Base-by-base conservation (phyloP, 2,888 invertebrate species). In the Cybosia mesomella region DNA sequence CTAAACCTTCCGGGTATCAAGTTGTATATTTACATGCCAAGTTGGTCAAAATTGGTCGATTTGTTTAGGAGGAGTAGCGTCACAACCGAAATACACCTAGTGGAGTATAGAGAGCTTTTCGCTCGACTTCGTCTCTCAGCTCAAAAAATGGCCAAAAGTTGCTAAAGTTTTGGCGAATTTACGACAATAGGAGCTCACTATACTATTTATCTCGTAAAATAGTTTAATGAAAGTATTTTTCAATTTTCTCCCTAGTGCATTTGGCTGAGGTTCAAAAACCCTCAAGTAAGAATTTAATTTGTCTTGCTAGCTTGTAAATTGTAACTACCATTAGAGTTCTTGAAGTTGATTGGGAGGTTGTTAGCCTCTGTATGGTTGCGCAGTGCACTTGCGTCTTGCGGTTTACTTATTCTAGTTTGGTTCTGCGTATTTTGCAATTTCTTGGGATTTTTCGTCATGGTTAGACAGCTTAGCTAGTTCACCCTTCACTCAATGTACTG, bases 381-480 rank as follows among this genome's bases (percentile, higher is more conserved):
- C 34, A 54, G 36, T 64, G n/a, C 58, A 64, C 21, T 64, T 64
- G 64, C 34, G 63, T 58, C 21, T 64, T 64, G 64, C 34, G 63
- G 55, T 64, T 64, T 58, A 13, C 21, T 21, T 36, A 21, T 36
- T 39, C 39, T 59, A 59, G 36, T 34, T 54, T 7, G 34, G 15
- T 63, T 18, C 36, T 63, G 22, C 34, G 22, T n/a, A 24, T 49
- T 21, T 32, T 10, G n/a, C 11, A 15, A 32, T 54, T 63, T 62
- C 62, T 62, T 54, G 43, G 15, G 13, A 34, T 22, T 54, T 63
- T 54, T 63, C 15, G 22, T 63, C 10, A 18, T 36, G 15, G 24
- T 7, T 11, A 61, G 15, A 1, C 24, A 32, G 13, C 18, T 61
- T 28, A n/a, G 49, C 2, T 3, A n/a, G 49, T n/a, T 49, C 9